Percentiles rank a stretch among this genome's conserved stretches.
Evolutionary conservation across 2,797 vertebrate genomes (phyloP).

Genomic region (Ceyx erithaca): DNA sequence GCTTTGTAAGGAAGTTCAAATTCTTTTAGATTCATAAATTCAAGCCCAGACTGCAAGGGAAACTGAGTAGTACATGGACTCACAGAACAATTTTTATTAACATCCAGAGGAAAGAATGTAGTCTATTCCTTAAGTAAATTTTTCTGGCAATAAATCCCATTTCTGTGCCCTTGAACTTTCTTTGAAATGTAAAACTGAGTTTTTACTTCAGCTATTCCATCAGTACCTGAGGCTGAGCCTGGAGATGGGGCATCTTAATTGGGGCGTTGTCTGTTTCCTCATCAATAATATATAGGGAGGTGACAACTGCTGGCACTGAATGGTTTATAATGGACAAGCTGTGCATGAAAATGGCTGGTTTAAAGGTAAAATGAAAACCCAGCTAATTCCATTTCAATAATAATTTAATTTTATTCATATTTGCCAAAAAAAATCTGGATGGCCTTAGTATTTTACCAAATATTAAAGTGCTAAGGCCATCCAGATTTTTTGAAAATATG

Average conservation of each 20-base stretch:
- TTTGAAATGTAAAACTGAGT: slow-evolving; percentile 58
- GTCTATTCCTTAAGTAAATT: slow-evolving; percentile 18
- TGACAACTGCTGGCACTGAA: neutral
- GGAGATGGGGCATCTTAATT: slow-evolving; percentile 25
- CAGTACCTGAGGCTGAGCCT: slow-evolving; percentile 19
- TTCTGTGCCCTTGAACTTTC: slow-evolving; percentile 13
- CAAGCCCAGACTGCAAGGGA: neutral
- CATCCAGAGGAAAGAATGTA: neutral
- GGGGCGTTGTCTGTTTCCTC: neutral
- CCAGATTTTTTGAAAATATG: too few relatives aligned
- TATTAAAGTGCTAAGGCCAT: too few relatives aligned
- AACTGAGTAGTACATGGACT: neutral
- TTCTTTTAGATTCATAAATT: neutral
- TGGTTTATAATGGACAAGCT: neutral
- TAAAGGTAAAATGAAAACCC: too few relatives aligned
- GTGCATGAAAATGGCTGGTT: too few relatives aligned
- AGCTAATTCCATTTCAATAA: too few relatives aligned
- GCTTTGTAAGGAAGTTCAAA: neutral
- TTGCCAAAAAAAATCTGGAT: too few relatives aligned
- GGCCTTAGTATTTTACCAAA: too few relatives aligned
- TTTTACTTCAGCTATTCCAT: slow-evolving; percentile 1
- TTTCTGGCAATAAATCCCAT: neutral
- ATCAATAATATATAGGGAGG: slow-evolving; percentile 40
- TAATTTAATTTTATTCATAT: too few relatives aligned
- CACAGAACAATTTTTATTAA: neutral